A percentile compares a stretch with the other conserved stretches of the same genome.
Conservation (phyloP, 2,113 vertebrate species). For the Mobula hypostoma region DNA sequence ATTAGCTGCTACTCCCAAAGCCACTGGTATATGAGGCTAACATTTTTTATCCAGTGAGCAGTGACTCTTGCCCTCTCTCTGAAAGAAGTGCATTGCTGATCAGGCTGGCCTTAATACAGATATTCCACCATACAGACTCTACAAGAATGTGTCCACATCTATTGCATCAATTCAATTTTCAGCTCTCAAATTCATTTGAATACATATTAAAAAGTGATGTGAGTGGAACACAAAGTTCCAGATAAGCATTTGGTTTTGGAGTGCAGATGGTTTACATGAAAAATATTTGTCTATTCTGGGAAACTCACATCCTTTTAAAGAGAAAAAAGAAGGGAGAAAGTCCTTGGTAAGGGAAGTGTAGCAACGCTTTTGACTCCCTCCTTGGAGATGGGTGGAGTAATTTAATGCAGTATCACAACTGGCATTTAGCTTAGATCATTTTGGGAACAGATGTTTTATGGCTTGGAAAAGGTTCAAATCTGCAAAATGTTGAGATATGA, state of each 20-base stretch:
- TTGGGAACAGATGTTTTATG: neutral
- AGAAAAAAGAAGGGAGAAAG: neutral
- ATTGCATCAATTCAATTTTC: neutral
- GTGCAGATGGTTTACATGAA: neutral
- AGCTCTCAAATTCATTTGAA: neutral
- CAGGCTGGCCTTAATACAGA: neutral
- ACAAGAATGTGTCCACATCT: neutral
- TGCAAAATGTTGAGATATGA: neutral
- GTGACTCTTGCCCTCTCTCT: neutral
- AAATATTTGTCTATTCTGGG: neutral
- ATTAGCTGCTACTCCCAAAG: neutral
- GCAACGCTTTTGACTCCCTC: neutral
- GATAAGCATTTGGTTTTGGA: neutral
- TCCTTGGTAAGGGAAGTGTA: neutral
- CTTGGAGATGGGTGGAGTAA: too few species aligned
- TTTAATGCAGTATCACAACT: neutral
- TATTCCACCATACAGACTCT: neutral
- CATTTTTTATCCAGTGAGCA: neutral
- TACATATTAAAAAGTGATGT: neutral
- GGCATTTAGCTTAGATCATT: neutral
- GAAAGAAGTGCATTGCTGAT: neutral
- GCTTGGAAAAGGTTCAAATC: slow-evolving; percentile 11
- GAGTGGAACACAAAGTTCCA: neutral
- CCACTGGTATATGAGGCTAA: slow-evolving; percentile 3
- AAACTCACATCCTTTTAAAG: neutral